A percentile compares a stretch with the other conserved stretches of the same genome.
phyloP scores from a whole-genome alignment of 1,140 invertebrate genomes.

The Philopotamus ludificatus region DNA sequence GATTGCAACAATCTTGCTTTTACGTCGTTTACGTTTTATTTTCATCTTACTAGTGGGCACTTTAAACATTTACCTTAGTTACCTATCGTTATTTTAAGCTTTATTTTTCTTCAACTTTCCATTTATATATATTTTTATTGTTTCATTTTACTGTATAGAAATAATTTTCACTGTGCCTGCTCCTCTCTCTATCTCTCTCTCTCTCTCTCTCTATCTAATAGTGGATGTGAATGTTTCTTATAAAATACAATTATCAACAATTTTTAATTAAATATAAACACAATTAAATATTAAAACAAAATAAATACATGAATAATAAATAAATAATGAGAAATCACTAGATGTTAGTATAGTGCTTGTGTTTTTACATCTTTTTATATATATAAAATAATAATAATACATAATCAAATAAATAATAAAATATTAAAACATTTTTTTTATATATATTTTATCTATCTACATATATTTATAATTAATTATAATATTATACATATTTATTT shows the following conservation, averaged over 20 bases:
- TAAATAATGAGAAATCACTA: not conserved
- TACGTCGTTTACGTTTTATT: constrained; percentile 14
- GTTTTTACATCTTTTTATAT: not conserved
- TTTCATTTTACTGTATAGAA: constrained; percentile 12
- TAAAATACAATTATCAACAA: constrained; percentile 9
- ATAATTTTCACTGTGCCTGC: constrained; percentile 35
- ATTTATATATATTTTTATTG: constrained; percentile 27
- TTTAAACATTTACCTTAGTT: constrained; percentile 33
- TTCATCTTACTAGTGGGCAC: constrained; percentile 40
- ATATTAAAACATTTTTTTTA: not conserved
- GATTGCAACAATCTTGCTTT: not conserved
- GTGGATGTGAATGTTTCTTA: constrained; percentile 35
- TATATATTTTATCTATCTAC: not conserved
- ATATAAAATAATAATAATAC: not conserved
- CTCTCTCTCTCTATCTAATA: no score
- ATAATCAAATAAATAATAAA: constrained; percentile 14
- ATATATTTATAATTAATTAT: not conserved
- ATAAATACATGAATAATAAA: constrained; percentile 1
- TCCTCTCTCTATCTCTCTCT: no score
- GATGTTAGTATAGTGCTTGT: constrained; percentile 28
- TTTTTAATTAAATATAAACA: constrained; percentile 12
- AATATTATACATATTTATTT: no score
- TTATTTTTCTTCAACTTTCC: constrained; percentile 42
- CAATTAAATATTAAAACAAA: not conserved
- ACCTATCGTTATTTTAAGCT: constrained; percentile 33